These are phyloP conservation scores for Phyto melanocephala DNA, from an alignment of 2,888 invertebrate genomes.

Conservation along the genomic window DNA sequence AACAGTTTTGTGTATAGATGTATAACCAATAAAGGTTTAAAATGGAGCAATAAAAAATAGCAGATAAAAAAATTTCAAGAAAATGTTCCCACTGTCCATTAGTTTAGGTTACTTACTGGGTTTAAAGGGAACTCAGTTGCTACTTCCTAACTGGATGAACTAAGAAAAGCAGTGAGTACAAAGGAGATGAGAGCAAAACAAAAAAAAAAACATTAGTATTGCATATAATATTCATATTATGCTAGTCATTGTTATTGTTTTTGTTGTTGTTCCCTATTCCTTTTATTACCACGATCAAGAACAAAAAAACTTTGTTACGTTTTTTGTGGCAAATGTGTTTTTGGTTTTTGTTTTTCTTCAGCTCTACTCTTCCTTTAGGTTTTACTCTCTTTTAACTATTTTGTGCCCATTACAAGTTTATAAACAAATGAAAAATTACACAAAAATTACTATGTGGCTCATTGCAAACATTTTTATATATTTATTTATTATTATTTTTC, in stretches of 20 bases:
- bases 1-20: too few relatives aligned
- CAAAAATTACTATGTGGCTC: conserved; percentile 43
- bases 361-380: background rate
- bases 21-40: too few relatives aligned
- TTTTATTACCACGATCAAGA: background rate
- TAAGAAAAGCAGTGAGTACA: background rate
- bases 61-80: too few relatives aligned
- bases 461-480: conserved; percentile 41
- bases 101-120: background rate
- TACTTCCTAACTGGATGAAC: too few relatives aligned
- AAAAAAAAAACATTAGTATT: background rate
- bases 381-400: background rate
- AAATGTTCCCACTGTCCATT: background rate
- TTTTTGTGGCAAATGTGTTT: background rate
- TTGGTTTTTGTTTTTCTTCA: too few relatives aligned
- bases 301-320: conserved; percentile 2
- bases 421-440: conserved; percentile 61
- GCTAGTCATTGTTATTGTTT: conserved; percentile 5
- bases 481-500: conserved; percentile 37
- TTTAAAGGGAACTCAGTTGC: background rate
- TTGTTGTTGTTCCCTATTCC: background rate
- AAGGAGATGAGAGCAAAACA: background rate
- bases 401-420: conserved; percentile 47
- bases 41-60: too few relatives aligned
- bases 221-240: conserved; percentile 43